A percentile compares a stretch with the other conserved stretches of the same genome.
Conservation (phyloP, 2,888 invertebrate genomes). For the Dromius quadrimaculatus region DNA sequence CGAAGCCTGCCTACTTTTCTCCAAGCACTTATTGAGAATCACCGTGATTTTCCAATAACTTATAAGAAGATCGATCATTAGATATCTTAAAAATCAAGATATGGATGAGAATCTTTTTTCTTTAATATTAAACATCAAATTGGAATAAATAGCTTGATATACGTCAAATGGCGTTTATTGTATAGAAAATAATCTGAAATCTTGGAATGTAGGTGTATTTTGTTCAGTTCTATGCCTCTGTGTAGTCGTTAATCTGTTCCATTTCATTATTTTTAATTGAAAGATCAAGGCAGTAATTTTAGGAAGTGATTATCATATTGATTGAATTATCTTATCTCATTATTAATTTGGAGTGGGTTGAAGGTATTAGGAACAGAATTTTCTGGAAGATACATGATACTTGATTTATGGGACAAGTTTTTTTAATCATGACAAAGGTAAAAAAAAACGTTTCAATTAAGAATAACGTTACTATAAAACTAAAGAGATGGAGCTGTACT, state of each 20-base stretch:
- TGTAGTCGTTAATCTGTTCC: constrained; percentile 25
- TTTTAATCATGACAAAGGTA: neutral
- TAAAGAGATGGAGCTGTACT: neutral
- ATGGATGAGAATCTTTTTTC: no score
- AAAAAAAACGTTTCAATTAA: neutral
- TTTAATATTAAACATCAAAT: no score
- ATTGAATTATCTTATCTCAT: constrained; percentile 46
- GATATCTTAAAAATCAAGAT: no score
- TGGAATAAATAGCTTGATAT: no score
- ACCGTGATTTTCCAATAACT: no score
- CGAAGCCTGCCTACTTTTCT: no score
- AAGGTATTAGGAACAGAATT: neutral
- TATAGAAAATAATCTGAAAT: no score
- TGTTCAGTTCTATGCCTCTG: neutral
- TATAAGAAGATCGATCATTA: no score
- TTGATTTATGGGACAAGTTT: neutral
- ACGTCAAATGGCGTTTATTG: no score
- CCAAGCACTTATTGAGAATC: no score
- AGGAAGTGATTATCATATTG: constrained; percentile 43
- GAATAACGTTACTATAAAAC: neutral
- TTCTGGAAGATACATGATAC: neutral
- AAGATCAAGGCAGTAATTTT: constrained; percentile 26
- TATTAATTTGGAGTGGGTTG: constrained; percentile 34
- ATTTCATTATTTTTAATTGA: constrained; percentile 49
- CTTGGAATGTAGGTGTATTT: neutral